Conservation (phyloP, 2,113 vertebrate species). For the Nycticryphes semicollaris region DNA sequence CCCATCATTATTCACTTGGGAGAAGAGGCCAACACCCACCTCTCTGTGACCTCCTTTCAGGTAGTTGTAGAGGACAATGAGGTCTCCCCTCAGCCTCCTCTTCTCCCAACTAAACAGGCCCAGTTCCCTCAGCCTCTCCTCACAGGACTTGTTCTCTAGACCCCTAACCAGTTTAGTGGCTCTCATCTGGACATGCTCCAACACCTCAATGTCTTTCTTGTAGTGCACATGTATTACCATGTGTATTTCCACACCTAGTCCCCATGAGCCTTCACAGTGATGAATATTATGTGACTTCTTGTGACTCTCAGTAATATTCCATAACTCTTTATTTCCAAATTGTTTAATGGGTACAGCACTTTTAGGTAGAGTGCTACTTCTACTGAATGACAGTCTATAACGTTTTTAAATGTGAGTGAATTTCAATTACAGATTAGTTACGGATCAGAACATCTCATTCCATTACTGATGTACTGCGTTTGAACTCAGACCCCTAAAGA, state of each 20-base stretch:
- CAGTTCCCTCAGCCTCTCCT: too few relatives aligned
- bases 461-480: not conserved
- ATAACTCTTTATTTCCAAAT: not conserved
- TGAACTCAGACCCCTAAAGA: not conserved
- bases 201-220: too few relatives aligned
- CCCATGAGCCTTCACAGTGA: not conserved
- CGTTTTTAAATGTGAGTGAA: not conserved
- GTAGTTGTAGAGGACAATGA: too few relatives aligned
- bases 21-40: too few relatives aligned
- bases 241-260: not conserved
- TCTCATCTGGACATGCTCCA: too few relatives aligned
- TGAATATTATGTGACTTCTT: not conserved
- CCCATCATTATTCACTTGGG: too few relatives aligned
- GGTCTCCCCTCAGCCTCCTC: too few relatives aligned
- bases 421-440: not conserved
- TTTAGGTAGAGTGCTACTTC: not conserved
- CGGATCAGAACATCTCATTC: not conserved
- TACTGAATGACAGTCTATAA: not conserved
- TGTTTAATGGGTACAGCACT: not conserved
- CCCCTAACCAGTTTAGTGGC: too few relatives aligned
- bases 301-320: not conserved
- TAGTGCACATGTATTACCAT: too few relatives aligned
- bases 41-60: too few relatives aligned
- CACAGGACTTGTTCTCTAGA: too few relatives aligned
- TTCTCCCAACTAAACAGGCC: too few relatives aligned